phyloP scores from a whole-genome alignment of 2,888 invertebrate species.

The Aphidoletes aphidimyza region DNA sequence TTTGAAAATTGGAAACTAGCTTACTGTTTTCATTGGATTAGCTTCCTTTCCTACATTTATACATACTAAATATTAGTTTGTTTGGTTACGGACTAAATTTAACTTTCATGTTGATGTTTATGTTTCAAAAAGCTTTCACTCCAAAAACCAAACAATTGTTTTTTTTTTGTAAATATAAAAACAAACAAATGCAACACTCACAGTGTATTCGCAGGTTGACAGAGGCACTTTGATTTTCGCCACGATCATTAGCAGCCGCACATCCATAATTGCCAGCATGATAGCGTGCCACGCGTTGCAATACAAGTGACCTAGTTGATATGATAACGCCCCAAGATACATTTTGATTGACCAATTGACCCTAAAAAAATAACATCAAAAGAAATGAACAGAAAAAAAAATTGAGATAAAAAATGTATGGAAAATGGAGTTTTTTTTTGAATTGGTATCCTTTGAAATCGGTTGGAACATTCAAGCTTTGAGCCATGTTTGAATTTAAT shows the following conservation, averaged over 20 bases:
- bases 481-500: constrained; percentile 13
- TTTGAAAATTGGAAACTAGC: no score
- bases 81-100: no score
- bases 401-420: neutral
- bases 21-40: no score
- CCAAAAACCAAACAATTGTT: neutral
- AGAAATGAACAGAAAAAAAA: constrained; percentile 41
- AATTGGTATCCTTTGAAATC: neutral
- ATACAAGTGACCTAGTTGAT: constrained; percentile 87
- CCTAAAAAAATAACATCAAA: constrained; percentile 68
- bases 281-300: constrained; percentile 84
- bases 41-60: no score
- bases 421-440: neutral
- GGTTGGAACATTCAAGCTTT: neutral
- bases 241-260: constrained; percentile 82
- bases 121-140: no score
- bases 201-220: constrained; percentile 84
- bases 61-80: no score
- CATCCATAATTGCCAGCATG: constrained; percentile 86
- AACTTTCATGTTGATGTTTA: no score
- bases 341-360: constrained; percentile 80
- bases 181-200: constrained; percentile 69
- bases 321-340: constrained; percentile 86
- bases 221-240: constrained; percentile 82
- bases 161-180: neutral